Evolutionary conservation across 35 echinoderm and acorn worm species (phyloP).

Genomic region (Heliocidaris erythrogramma): DNA sequence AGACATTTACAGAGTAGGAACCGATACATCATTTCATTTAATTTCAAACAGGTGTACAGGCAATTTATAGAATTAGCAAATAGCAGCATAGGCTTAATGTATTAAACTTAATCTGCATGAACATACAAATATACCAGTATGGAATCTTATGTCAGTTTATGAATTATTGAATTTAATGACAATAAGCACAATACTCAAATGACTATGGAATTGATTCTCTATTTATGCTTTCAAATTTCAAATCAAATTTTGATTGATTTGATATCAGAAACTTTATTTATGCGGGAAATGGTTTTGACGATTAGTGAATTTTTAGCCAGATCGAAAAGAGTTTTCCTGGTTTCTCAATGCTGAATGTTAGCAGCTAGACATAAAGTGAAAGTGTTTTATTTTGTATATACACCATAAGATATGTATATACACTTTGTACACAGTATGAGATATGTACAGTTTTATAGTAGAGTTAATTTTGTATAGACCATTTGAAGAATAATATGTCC

Average conservation of each 20-base stretch:
- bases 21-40: too few relatives aligned
- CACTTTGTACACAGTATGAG: constrained; percentile 5
- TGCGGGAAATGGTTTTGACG: background rate
- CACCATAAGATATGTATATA: constrained; percentile 5
- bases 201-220: background rate
- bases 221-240: too few relatives aligned
- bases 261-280: background rate
- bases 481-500: background rate
- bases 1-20: too few relatives aligned
- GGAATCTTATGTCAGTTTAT: background rate
- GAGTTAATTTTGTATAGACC: background rate
- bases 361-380: background rate
- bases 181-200: background rate
- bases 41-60: background rate
- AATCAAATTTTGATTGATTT: too few relatives aligned
- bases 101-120: background rate
- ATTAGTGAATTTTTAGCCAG: too few relatives aligned
- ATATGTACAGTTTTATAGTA: constrained; percentile 13
- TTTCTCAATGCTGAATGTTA: background rate
- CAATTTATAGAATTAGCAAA: background rate
- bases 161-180: background rate
- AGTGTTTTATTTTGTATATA: background rate
- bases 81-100: background rate
- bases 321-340: background rate
- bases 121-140: too few relatives aligned